Evolutionary conservation across 2,113 vertebrate species (phyloP), one percentile per base, ranked within the genome.

Genomic region (Gymnogyps californianus): DNA sequence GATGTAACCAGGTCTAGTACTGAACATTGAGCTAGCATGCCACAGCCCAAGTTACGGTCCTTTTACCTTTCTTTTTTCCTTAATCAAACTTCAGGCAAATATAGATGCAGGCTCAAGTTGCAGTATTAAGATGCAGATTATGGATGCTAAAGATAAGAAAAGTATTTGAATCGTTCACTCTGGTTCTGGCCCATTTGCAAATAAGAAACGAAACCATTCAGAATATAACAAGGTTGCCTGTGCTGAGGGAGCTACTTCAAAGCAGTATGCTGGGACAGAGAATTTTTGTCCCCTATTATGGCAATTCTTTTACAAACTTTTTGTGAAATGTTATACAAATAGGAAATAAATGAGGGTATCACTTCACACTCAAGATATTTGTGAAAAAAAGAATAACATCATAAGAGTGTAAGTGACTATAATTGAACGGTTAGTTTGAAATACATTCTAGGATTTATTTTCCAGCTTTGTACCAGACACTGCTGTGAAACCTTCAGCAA

Each of bases 91-190:
- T 46, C 42, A 75, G 20, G 18, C 18, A 79, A 74, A 55, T 46
- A 40, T 2, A 58, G 32, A 31, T 65, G 66, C 91, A 83, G 4
- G 14, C 10, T 81, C 21, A 61, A 28, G 10, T 13, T 44, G 14
- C n/a, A 66, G 6, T 29, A 34, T 40, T 70, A 74, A 66, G 7
- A 25, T 71, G n/a, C 11, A 75, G n/a, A 44, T 61, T 61, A 11
- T 2, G 11, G 4, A 29, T 2, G 2, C n/a, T 49, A 9, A 9
- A 42, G 19, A 38, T 40, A 36, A 31, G 17, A 78, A 65, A 74
- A 86, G 2, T n/a, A 17, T 55, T 86, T 64, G 16, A 6, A 9
- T 71, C 0, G 0, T 15, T 77, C 0, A 0, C 5, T 52, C 16
- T 65, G 22, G 4, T 58, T 88, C 24, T 57, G 21, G 9, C 7